Base-by-base conservation (phyloP, 2,888 invertebrate genomes). In the Choristoneura rosaceana region DNA sequence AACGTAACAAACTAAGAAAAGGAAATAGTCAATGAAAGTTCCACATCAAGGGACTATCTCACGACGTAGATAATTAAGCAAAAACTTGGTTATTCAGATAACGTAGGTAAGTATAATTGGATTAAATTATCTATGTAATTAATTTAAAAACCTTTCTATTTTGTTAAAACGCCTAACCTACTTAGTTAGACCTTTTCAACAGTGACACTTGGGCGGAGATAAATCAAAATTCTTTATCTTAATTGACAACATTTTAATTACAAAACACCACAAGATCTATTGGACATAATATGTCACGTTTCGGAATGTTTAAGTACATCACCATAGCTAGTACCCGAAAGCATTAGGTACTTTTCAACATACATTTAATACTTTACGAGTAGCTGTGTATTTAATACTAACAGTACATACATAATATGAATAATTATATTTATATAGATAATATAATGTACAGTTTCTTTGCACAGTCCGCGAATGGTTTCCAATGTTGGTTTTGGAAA, bases 191-290 rank as follows among this genome's bases (percentile, higher is more conserved):
- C 7, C 25, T 55, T 61, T 61, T 2, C 15, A 15, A 34, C 7
- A 3, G 4, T 4, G 41, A 33, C 25, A 61, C 47, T 74, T 74
- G 75, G 73, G 77, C 77, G 75, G 75, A 76, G 70, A 43, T 76
- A 74, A 76, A 75, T 77, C 82, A 73, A 82, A 84, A 88, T 84
- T 82, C 81, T 84, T 84, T 78, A 75, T 69, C 73, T 84, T 93
- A 94, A 94, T 94, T 94, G 94, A 94, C 94, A 94, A 94, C 93
- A 92, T 94, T 93, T 93, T 94, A 92, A 92, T 93, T 93, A 93
- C 90, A 93, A 93, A 93, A 94, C 93, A 94, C 94, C 94, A 93
- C 93, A 93, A 93, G 91, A 90, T 92, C 89, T 92, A 92, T 90
- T 83, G 83, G 89, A 91, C 90, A 91, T 89, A 86, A 87, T 89